These are phyloP conservation scores for Rhyacophila brunnea DNA, from an alignment of 1,140 invertebrate genomes.

Conservation along the genomic window DNA sequence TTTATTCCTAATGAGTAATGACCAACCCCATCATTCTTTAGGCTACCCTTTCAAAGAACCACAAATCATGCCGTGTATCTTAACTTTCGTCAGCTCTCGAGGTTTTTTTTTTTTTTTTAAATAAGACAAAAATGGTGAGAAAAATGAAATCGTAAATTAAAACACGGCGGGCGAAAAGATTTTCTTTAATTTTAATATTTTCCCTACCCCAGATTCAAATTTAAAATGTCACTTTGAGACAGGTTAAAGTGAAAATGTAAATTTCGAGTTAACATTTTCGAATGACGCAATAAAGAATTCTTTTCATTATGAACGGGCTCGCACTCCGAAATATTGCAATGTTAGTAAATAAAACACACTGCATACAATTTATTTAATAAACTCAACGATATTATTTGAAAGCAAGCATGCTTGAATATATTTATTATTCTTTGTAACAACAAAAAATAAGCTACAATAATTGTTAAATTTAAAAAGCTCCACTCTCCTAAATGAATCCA, in stretches of 20 bases:
- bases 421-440: no score
- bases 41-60: no score
- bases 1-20: no score
- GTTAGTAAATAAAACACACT: no score
- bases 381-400: background rate
- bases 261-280: slow-evolving; percentile 24
- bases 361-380: background rate
- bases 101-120: slow-evolving; percentile 4
- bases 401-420: background rate
- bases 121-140: slow-evolving; percentile 19
- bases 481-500: no score
- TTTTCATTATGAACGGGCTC: background rate
- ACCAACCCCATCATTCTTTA: no score
- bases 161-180: slow-evolving; percentile 27
- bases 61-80: no score
- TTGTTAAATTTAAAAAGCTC: no score
- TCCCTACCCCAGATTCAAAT: slow-evolving; percentile 13
- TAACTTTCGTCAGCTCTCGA: slow-evolving; percentile 1
- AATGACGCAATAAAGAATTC: background rate
- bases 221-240: slow-evolving; percentile 30
- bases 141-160: slow-evolving; percentile 31
- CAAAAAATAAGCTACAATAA: no score
- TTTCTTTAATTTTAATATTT: slow-evolving; percentile 32
- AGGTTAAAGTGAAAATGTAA: slow-evolving; percentile 23
- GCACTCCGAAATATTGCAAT: no score